Conservation (phyloP, 64 coral and sea anemone genomes). For the Orbicella faveolata region DNA sequence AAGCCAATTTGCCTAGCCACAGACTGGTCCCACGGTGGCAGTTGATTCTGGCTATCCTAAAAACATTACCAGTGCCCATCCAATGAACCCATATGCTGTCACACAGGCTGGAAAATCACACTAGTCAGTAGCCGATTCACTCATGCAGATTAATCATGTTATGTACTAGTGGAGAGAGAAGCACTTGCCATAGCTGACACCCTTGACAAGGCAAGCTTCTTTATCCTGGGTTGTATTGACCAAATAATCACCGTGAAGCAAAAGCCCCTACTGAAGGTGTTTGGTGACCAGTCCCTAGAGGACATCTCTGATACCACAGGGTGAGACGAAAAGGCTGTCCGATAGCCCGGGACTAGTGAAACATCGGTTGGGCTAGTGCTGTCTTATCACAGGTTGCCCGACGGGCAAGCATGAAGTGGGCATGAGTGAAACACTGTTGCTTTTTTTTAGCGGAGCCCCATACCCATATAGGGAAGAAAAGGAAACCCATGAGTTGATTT, state of each 20-base stretch:
- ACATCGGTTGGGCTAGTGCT: no score
- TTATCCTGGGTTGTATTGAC: constrained; percentile 40
- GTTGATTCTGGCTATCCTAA: constrained; percentile 39
- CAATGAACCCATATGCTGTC: constrained; percentile 36
- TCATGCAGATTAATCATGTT: constrained; percentile 49
- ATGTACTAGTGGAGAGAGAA: constrained; percentile 41
- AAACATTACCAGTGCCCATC: no score
- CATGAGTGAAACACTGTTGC: no score
- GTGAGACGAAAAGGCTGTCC: no score
- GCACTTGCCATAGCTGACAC: constrained; percentile 52
- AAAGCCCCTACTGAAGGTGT: constrained; percentile 47
- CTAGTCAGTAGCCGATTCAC: constrained; percentile 60
- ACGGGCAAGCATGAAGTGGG: no score
- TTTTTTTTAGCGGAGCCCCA: no score
- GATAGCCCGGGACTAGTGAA: no score
- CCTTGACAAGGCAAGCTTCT: constrained; percentile 44
- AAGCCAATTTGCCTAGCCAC: constrained; percentile 57
- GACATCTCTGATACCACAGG: no score
- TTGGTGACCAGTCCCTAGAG: constrained; percentile 35
- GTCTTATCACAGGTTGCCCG: no score
- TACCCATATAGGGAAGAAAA: no score
- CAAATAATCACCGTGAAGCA: constrained; percentile 48
- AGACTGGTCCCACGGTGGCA: constrained; percentile 40
- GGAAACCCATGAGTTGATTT: no score
- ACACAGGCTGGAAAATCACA: constrained; percentile 53